Evolutionary conservation across 2,888 invertebrate species (phyloP).

Genomic region (Drosophila nigricruria): DNA sequence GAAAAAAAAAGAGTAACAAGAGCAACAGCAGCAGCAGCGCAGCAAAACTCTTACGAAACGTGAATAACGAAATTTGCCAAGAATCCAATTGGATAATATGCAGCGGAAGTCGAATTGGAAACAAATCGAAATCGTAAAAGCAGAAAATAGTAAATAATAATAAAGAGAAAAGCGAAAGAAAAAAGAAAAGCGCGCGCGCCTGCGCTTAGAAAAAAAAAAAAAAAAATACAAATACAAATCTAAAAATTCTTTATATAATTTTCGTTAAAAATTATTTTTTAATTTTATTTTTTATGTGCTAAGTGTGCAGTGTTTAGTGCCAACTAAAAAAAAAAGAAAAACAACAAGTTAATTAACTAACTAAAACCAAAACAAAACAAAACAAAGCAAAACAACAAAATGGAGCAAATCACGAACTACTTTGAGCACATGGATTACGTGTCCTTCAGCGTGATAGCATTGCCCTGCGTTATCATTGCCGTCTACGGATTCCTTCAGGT

Average conservation of each 20-base stretch:
- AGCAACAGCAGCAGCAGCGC: slow-evolving; percentile 17
- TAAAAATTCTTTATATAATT: background rate
- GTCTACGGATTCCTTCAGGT: slow-evolving; percentile 70
- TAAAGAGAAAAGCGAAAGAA: slow-evolving; percentile 1
- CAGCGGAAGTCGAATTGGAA: slow-evolving; percentile 11
- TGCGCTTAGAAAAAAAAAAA: slow-evolving; percentile 33
- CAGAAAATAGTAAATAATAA: slow-evolving; percentile 12
- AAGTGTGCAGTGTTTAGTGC: slow-evolving; percentile 8
- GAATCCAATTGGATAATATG: slow-evolving; percentile 15
- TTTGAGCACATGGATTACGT: slow-evolving; percentile 75
- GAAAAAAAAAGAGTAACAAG: slow-evolving; percentile 4
- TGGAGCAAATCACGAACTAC: slow-evolving; percentile 70
- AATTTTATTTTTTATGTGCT: slow-evolving; percentile 5
- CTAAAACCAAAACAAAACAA: slow-evolving; percentile 12
- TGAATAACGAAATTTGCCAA: slow-evolving; percentile 41
- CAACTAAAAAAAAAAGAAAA: background rate
- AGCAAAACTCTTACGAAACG: slow-evolving; percentile 62
- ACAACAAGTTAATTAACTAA: background rate
- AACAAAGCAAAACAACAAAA: slow-evolving; percentile 24
- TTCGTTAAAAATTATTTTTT: slow-evolving; percentile 1
- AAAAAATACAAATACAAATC: no score
- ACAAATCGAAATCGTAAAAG: slow-evolving; percentile 9
- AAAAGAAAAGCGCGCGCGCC: slow-evolving; percentile 31
- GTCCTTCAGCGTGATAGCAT: slow-evolving; percentile 65
- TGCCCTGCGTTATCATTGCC: slow-evolving; percentile 68